Evolutionary conservation across 2,797 vertebrate genomes (phyloP), one percentile per base, ranked within the genome.

Genomic region (Ctenosaura bakeri): DNA sequence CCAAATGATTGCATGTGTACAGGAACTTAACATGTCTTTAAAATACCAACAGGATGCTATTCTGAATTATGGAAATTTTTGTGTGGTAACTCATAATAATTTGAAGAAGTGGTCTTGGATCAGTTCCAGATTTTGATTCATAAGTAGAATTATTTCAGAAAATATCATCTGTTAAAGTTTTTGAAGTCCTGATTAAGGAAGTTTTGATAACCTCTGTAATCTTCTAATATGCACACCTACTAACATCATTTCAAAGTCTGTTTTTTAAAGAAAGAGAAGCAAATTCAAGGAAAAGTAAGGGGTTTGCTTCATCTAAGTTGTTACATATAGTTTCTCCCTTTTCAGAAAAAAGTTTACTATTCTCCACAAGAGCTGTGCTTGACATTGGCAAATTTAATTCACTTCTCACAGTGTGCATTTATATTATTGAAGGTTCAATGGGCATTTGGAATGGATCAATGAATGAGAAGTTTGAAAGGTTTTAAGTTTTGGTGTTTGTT

Each of bases 351-450:
- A 26, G 0, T 83, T 82, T 91, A 89, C 14, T 13, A 4, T 85
- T 92, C 92, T 64, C 50, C 85, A 2, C 2, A 76, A 69, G 90
- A 91, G 87, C 54, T 91, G 46, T 2, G 89, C 66, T 85, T 89
- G 77, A 69, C 64, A 38, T 81, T 89, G 83, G 69, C 83, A 91
- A 76, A 86, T 89, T 86, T 38, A 90, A 88, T 88, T 24, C 0
- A 81, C 86, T 93, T 94, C 88, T 93, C 84, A 85, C 38, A 89
- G 56, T 4, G 38, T 92, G 93, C 12, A 0, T 90, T 94, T 92
- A 35, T 94, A 86, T 5, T 87, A 26, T 83, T 95, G 90, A 92
- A 62, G 93, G 90, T 92, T 95, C 93, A 94, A 90, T 38, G 64
- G 94, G 54, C 85, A 95, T 94, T 94, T 90, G 91, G 64, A 78